Evolutionary conservation across 2,113 vertebrate genomes (phyloP).

Genomic region (Laticauda laticaudata): DNA sequence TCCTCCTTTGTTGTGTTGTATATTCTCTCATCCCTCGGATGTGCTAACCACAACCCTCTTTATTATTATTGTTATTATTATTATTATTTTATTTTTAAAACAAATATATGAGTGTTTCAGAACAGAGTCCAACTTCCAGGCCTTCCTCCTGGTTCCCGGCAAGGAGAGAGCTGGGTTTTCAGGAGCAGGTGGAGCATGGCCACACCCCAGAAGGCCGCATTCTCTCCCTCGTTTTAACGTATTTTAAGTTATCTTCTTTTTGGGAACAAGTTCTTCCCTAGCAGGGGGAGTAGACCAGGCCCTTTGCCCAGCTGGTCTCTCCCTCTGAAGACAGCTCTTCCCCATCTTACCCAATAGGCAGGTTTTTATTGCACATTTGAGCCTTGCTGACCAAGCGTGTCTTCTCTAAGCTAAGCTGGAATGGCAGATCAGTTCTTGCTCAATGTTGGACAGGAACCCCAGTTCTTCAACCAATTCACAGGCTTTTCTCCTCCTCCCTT

Average conservation of each 20-base stretch:
- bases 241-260: neutral
- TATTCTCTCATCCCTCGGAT: neutral
- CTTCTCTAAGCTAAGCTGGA: neutral
- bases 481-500: no score
- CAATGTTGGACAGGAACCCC: neutral
- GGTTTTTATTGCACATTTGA: neutral
- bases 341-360: no score
- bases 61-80: neutral
- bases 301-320: neutral
- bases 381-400: neutral
- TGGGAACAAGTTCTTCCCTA: neutral
- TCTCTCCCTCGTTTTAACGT: neutral
- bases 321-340: no score
- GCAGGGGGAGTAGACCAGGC: neutral
- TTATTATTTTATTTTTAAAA: no score
- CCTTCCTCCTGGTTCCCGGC: neutral
- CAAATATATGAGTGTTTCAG: neutral
- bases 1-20: neutral
- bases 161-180: neutral
- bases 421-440: neutral
- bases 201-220: neutral
- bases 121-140: neutral
- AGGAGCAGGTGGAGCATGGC: neutral
- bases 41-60: neutral
- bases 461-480: neutral